Evolutionary conservation across 2,113 vertebrate genomes (phyloP).

Genomic region (Platysteira castanea): DNA sequence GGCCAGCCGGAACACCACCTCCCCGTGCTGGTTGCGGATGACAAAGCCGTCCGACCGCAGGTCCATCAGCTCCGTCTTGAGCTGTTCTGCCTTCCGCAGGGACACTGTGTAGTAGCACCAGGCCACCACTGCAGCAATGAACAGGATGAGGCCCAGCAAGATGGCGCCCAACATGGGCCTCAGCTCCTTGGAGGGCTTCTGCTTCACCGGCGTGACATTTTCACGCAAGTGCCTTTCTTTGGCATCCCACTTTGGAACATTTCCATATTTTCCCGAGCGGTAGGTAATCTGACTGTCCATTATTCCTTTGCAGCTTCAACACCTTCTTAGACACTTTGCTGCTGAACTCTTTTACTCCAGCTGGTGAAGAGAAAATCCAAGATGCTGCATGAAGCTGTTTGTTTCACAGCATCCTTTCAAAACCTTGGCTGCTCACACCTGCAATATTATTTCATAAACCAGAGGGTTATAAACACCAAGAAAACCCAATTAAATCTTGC

Average conservation of each 20-base stretch:
- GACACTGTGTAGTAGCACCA: constrained; percentile 94
- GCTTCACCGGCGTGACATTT: neutral
- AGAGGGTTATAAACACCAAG: neutral
- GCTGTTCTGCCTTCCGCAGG: constrained; percentile 83
- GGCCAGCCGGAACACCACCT: constrained; percentile 88
- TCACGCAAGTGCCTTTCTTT: constrained; percentile 36
- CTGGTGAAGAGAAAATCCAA: neutral
- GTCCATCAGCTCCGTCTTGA: constrained; percentile 87
- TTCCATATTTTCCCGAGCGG: fast-evolving
- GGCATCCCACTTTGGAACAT: fast-evolving
- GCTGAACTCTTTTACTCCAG: neutral
- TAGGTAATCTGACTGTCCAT: neutral
- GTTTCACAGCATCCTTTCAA: neutral
- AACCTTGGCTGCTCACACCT: neutral
- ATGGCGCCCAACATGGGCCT: constrained; percentile 77
- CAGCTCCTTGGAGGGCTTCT: constrained; percentile 29
- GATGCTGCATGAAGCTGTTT: neutral
- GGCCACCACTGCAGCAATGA: constrained; percentile 83
- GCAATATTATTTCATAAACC: neutral
- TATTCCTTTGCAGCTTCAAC: fast-evolving
- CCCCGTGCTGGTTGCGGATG: constrained; percentile 87
- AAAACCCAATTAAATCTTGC: fast-evolving
- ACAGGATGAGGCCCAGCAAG: constrained; percentile 76
- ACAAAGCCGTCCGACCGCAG: constrained; percentile 88
- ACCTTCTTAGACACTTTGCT: neutral